Base-by-base conservation (phyloP, 2,113 vertebrate species). In the Bubo scandiacus region DNA sequence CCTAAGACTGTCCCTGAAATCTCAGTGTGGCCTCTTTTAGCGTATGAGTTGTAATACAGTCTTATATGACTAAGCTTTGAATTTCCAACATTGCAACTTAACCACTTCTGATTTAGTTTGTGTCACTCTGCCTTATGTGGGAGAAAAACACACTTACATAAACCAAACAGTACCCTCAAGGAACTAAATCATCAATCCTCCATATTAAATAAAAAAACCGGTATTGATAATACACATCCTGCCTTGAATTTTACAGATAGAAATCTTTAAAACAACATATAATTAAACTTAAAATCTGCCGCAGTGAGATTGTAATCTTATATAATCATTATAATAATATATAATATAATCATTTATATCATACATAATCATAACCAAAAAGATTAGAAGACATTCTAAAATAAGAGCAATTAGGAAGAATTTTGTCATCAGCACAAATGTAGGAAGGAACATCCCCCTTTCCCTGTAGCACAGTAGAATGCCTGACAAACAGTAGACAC, bases 61-160 rank as follows among this genome's bases (percentile, higher is more conserved):
- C 26, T 62, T 58, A 32, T 14, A 51, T 87, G 91, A 96, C 77
- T 96, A 91, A 96, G 30, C 6, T 91, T 84, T 84, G 77, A 59
- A 84, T 84, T 92, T 94, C 65, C 77, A 62, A 3, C 38, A 78
- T 43, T 78, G 38, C 57, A 57, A 38, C 15, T 86, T 84, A 67
- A 42, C 57, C 68, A 15, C 29, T 79, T 87, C 65, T 92, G 72
- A 84, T 70, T 91, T 91, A 86, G 29, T 71, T 72, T 81, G 21
- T 74, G 57, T 92, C 75, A 84, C 20, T 61, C 42, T 84, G 55
- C 38, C 18, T 78, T 59, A 13, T 47, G 47, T 59, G 58, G 75
- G 14, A 78, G 75, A 86, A 29, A 62, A 95, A 67, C 9, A 47
- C 32, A 36, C 19, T 97, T 72, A 45, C 0, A 6, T 54, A 86